Evolutionary conservation across 2,797 vertebrate genomes (phyloP), one percentile per base, ranked within the genome.

Genomic region (Bovichtus variegatus): DNA sequence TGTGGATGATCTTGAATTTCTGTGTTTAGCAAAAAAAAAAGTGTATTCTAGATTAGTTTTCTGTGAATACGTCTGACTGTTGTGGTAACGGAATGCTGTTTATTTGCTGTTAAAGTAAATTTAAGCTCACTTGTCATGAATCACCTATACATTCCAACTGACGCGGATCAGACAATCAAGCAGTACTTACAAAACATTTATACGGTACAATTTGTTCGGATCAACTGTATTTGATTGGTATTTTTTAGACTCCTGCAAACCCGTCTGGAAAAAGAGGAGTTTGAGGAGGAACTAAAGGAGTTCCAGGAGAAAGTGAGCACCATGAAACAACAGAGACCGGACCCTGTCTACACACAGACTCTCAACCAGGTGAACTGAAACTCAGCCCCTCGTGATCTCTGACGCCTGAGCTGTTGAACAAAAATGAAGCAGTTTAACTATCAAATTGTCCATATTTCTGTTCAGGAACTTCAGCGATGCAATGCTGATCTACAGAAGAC

Each of bases 181-280:
- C n/a, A 47, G 19, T 16, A 34, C 3, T 57, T 5, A 61, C 4
- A 51, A 16, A 23, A 16, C 10, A 10, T 55, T 3, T 21, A 29
- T 23, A 2, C 43, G 3, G 2, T 44, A 12, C 9, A 4, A 12
- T 66, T 38, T 41, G 15, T 58, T 82, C 16, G 27, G 15, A 67
- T 66, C 8, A 55, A 2, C 36, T 53, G 46, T 71, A 29, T 67
- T 2, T 74, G 21, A 63, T 64, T 2, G n/a, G 12, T 2, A n/a
- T 46, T 71, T 76, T 54, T 78, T 87, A 99, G 98, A 87, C 92
- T 99, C 71, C 82, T 99, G 63, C 97, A 98, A 92, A 80, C 94
- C 51, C 96, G 96, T 66, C 86, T 97, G 91, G 98, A 99, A 87
- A 97, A 97, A 81, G 98, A 99, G 15, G 98, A 99, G 78, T 93